Base-by-base conservation (phyloP, 2,888 invertebrate species). In the Eristalinus aeneus region DNA sequence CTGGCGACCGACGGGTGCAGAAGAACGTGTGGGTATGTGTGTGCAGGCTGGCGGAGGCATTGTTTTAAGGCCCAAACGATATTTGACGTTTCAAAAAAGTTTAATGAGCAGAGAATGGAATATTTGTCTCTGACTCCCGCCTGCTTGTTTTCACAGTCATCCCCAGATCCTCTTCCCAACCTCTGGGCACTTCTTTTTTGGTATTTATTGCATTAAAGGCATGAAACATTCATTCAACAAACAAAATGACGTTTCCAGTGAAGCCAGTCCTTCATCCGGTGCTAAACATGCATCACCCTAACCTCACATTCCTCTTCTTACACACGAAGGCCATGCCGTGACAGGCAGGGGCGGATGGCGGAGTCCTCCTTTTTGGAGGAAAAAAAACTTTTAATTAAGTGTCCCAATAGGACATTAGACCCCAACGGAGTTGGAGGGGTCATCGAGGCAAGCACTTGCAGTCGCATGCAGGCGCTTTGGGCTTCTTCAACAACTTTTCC, bases 81-180 rank as follows among this genome's bases (percentile, higher is more conserved):
- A 77, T 86, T 86, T 86, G 82, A 82, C 86, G 83, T 87, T 87
- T 87, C 86, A 69, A 87, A 87, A 87, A 87, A 82, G 86, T 87
- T 87, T 87, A 87, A 87, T 87, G 87, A 87, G 87, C 87, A 83
- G 78, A 46, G 46, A 87, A 78, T 68, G 63, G 87, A 72, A 87
- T 83, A 83, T 87, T 87, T 79, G 87, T 83, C 87, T 83, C 76
- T 16, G 46, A n/a, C 46, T 46, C 46, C 46, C 46, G 46, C 46
- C 16, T 27, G 27, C 27, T 69, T 64, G 73, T 76, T 76, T 34
- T 27, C 20, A 34, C 23, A 76, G 68, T 46, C 72, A 10, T 22
- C 54, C 64, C 27, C 27, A 27, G 27, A n/a, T 71, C 31, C 39
- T 64, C 69, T 53, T 60, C 61, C 27, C 63, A 9, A 36, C 12